Evolutionary conservation across 1,140 invertebrate species (phyloP).

Genomic region (Thrips palmi): DNA sequence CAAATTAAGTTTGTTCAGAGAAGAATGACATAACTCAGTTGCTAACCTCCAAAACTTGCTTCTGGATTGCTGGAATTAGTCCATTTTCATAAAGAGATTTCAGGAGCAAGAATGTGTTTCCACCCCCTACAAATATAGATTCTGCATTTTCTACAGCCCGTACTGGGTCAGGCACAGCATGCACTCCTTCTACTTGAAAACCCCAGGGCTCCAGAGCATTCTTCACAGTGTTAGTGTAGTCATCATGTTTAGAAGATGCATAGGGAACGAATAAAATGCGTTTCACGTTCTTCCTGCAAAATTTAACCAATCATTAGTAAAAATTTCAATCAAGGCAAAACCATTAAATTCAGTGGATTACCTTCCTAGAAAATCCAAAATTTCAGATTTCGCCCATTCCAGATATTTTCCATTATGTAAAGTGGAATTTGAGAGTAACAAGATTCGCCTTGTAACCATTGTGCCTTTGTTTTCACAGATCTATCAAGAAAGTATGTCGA

Average conservation of each 20-base stretch:
- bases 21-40: not conserved
- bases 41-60: conserved; percentile 32
- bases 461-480: too few relatives aligned
- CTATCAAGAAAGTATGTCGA: too few relatives aligned
- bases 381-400: conserved; percentile 43
- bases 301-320: conserved; percentile 13
- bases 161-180: conserved; percentile 27
- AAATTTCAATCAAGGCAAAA: conserved; percentile 13
- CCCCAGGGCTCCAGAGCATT: conserved; percentile 30
- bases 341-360: conserved; percentile 20
- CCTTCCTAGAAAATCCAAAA: conserved; percentile 39
- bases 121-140: conserved; percentile 61
- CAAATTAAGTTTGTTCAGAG: not conserved
- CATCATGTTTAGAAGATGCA: conserved; percentile 43
- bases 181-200: conserved; percentile 40
- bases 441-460: conserved; percentile 18
- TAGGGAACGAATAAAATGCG: conserved; percentile 60
- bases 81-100: conserved; percentile 48
- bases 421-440: conserved; percentile 49
- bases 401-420: conserved; percentile 42
- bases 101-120: conserved; percentile 55
- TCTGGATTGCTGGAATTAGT: conserved; percentile 40
- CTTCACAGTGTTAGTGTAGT: conserved; percentile 40
- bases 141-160: conserved; percentile 38
- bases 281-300: conserved; percentile 38